Evolutionary conservation across 2,113 vertebrate genomes (phyloP), one percentile per base, ranked within the genome.

Genomic region (Lanius ludovicianus): DNA sequence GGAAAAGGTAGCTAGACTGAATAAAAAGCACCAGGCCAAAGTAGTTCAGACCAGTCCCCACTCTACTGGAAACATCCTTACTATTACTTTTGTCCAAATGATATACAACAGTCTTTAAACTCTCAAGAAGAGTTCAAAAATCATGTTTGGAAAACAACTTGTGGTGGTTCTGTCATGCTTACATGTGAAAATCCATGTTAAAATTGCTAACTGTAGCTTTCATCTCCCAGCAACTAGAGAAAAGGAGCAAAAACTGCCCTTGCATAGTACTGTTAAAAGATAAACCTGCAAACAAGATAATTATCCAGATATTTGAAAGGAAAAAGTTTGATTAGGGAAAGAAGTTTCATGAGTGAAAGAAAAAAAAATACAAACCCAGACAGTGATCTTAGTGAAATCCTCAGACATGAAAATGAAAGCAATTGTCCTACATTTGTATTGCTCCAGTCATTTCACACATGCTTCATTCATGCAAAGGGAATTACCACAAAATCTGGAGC

Each of bases 401-500:
- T 89, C 74, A 89, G 77, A 50, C 39, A 44, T 11, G 42, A 84
- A 79, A 78, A 83, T 23, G 22, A 94, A 82, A 35, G 1, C 2
- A 16, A 53, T 67, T 64, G 49, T 44, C 53, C 68, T 60, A 59
- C 12, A 24, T 74, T 86, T 84, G 33, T 22, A 94, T 33, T 30
- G 33, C 65, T 81, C 44, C 41, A 63, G 47, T 70, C 46, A 64
- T 39, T 93, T 86, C 71, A 82, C 49, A 79, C 46, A 35, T 74
- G 88, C 62, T 83, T 89, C 81, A 79, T 50, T 89, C 65, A 75
- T 14, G 28, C 41, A 64, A 87, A 84, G 10, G 11, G 14, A 60
- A 92, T 84, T 75, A 86, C 53, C 53, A 82, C 53, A 84, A 92
- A 67, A 84, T 84, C 65, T 84, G 84, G 77, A 96, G 41, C 77